Base-by-base conservation (phyloP, 2,113 vertebrate genomes). In the Piprites chloris region DNA sequence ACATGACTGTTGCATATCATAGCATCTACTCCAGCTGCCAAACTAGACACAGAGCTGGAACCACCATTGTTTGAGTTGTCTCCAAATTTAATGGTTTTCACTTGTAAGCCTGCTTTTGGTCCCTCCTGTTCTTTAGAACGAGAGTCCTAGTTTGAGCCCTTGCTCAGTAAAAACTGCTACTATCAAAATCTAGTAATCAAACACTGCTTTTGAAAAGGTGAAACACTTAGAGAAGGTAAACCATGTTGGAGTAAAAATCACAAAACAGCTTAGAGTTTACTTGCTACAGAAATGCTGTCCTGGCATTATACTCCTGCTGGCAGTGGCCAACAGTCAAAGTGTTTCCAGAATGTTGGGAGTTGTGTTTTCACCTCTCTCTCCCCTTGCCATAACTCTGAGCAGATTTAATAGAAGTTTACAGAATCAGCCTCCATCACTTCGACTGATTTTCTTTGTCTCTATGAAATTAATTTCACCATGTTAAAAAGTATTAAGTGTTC, bases 71-170 rank as follows among this genome's bases (percentile, higher is more conserved):
- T 78, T 89, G 77, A 3, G 9, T 27, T 59, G 28, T 28, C 28
- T 91, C 26, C 39, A 90, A 42, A 27, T 69, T 58, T 78, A 81
- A 84, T 11, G 13, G 9, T 3, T 85, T 77, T 14, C 18, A 11
- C 8, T 62, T 59, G 3, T 14, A 77, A 69, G 14, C 12, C 21
- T 67, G 12, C 11, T 74, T 84, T 81, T 0, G 0, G 6, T 63
- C 30, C 26, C 7, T 68, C 26, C 20, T 4, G 0, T 66, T 83
- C 50, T 49, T 2, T 27, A n/a, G 26, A 53, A 75, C 11, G 82
- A 62, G n/a, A 33, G 18, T 16, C 32, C 27, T 49, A 19, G 28
- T 65, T 73, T 63, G n/a, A 88, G 46, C 6, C 27, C 8, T 33
- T 52, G 26, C 14, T 55, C 21, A 35, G 41, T 66, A 73, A 88